These are phyloP conservation scores for Dromaius novaehollandiae DNA, from an alignment of 2,113 vertebrate species.

Conservation along the genomic window DNA sequence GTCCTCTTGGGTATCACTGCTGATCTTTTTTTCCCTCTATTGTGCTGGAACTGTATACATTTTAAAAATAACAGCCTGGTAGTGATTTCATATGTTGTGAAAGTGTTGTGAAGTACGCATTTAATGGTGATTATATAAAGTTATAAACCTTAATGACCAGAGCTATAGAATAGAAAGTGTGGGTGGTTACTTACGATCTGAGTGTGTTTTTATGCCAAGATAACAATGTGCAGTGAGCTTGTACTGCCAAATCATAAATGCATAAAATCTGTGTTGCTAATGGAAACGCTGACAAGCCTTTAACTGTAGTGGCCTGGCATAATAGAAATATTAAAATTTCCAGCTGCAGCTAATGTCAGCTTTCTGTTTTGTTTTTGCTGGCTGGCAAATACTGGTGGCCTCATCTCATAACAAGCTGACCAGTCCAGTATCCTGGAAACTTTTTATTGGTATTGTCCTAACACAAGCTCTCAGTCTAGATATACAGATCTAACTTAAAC, in stretches of 20 bases:
- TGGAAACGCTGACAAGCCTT: slow-evolving; percentile 45
- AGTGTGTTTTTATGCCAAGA: not conserved
- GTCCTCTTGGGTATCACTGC: not conserved
- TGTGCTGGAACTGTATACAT: not conserved
- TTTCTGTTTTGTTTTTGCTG: not conserved
- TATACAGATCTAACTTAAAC: not conserved
- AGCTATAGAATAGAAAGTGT: not conserved
- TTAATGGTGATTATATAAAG: not conserved
- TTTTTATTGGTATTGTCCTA: not conserved
- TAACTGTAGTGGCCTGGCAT: not conserved
- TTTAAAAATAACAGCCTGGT: not conserved
- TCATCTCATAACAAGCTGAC: not conserved
- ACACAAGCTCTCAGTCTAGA: not conserved
- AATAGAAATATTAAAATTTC: slow-evolving; percentile 16
- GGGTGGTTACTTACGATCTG: slow-evolving; percentile 3
- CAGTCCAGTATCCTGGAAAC: not conserved
- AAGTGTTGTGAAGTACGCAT: not conserved
- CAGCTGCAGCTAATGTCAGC: slow-evolving; percentile 16
- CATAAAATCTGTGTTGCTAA: slow-evolving; percentile 37
- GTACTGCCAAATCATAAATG: slow-evolving; percentile 40
- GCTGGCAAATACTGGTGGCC: not conserved
- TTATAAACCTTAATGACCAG: not conserved
- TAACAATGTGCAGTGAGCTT: not conserved
- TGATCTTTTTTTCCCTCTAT: accelerated
- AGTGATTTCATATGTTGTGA: not conserved